Conservation (phyloP, 2,797 vertebrate genomes). For the Myotis planiceps region DNA sequence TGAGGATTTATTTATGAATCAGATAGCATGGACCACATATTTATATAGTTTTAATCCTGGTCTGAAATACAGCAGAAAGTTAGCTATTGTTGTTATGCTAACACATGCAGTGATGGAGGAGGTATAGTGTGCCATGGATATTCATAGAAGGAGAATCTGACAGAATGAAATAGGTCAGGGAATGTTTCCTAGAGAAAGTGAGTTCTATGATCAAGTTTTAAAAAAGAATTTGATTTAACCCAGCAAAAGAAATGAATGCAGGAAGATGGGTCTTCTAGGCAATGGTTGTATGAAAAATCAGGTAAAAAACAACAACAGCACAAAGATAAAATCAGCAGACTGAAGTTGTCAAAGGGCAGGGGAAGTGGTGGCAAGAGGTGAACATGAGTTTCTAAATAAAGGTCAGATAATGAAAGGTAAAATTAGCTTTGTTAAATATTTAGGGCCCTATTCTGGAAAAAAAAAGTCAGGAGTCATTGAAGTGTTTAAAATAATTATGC, state of each 20-base stretch:
- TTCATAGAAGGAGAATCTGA: neutral
- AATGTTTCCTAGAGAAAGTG: neutral
- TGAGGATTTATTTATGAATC: neutral
- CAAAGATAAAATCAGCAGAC: neutral
- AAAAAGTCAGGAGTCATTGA: neutral
- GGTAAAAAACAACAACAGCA: neutral
- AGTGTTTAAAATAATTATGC: neutral
- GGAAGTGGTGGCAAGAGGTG: neutral
- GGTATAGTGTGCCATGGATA: accelerated
- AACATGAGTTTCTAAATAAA: neutral
- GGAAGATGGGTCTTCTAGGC: neutral
- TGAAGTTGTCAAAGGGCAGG: neutral
- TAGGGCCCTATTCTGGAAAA: neutral
- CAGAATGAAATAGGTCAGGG: neutral
- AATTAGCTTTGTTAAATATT: neutral
- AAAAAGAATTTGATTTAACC: neutral
- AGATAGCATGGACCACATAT: neutral
- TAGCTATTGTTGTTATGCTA: neutral
- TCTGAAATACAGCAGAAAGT: neutral
- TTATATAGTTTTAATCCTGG: neutral
- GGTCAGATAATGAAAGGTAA: neutral
- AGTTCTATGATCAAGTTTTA: neutral
- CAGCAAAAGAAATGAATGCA: neutral
- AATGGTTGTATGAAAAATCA: neutral
- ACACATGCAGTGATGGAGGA: neutral